These are phyloP conservation scores for Hoplostethus atlanticus DNA, from an alignment of 2,797 vertebrate genomes.

Conservation along the genomic window DNA sequence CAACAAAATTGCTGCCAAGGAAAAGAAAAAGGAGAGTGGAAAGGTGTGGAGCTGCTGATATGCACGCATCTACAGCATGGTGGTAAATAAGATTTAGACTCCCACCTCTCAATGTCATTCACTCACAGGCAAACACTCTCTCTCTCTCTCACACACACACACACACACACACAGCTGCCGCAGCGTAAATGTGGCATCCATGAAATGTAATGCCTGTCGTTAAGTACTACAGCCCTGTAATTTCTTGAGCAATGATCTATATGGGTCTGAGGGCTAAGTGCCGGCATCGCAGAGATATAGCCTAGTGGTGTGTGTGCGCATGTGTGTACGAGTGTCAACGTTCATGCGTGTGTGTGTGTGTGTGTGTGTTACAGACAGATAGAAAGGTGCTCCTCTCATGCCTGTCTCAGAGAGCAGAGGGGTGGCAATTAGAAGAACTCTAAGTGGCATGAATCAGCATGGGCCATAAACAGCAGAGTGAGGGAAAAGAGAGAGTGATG, in stretches of 20 bases:
- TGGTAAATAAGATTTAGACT: conserved; percentile 10
- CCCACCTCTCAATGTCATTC: background rate
- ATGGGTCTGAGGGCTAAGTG: conserved; percentile 21
- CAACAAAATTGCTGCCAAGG: background rate
- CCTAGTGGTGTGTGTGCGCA: conserved; percentile 2
- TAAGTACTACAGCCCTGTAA: conserved; percentile 34
- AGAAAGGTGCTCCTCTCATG: conserved; percentile 40
- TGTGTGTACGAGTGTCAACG: background rate
- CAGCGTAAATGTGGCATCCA: conserved; percentile 32
- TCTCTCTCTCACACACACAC: conserved; percentile 3
- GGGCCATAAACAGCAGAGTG: conserved; percentile 41
- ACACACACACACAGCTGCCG: conserved; percentile 12
- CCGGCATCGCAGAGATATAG: conserved; percentile 12
- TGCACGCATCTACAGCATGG: conserved; percentile 26
- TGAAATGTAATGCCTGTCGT: conserved; percentile 47
- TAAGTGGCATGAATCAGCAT: conserved; percentile 54
- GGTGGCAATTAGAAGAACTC: conserved; percentile 55
- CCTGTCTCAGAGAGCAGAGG: conserved; percentile 30
- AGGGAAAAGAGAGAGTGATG: conserved; percentile 20
- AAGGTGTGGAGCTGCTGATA: conserved; percentile 18
- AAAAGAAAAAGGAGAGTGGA: conserved; percentile 9
- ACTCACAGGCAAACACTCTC: conserved; percentile 1
- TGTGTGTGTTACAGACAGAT: conserved; percentile 24
- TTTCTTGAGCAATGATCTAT: conserved; percentile 41
- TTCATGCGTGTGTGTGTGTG: conserved; percentile 3